Percentiles rank a stretch among this genome's conserved stretches.
These are phyloP conservation scores for Syndactyla subalaris DNA, from an alignment of 2,797 vertebrate species.

Conservation along the genomic window DNA sequence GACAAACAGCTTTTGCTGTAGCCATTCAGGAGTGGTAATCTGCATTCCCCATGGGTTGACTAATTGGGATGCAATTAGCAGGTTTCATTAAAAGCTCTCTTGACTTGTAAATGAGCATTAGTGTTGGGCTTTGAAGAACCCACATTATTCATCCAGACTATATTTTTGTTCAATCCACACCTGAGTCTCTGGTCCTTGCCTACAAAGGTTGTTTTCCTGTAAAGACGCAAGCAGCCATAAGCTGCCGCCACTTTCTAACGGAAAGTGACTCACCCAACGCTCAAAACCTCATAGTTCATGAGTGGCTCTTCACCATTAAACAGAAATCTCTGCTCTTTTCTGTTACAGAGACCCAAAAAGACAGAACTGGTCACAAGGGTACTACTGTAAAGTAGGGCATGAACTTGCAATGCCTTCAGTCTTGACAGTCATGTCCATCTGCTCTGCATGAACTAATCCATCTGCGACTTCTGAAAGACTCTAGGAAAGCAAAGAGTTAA, in stretches of 20 bases:
- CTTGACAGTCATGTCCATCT: rapidly evolving
- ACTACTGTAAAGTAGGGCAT: neutral
- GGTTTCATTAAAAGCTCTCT: slow-evolving; percentile 3
- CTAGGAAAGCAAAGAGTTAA: neutral
- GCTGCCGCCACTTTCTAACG: neutral
- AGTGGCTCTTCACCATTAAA: neutral
- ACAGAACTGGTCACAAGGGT: neutral
- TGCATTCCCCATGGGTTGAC: neutral
- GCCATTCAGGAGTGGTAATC: neutral
- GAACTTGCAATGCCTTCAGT: neutral
- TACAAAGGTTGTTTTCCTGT: neutral
- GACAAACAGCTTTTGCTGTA: neutral
- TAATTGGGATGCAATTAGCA: neutral
- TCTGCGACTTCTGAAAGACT: rapidly evolving
- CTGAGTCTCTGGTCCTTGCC: neutral
- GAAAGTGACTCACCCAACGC: neutral
- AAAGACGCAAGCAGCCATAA: neutral
- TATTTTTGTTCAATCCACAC: neutral
- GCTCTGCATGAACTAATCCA: neutral
- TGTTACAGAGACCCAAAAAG: neutral
- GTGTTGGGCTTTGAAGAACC: neutral
- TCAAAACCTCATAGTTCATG: neutral
- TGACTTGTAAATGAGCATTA: neutral
- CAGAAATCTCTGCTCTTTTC: neutral
- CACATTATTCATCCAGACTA: neutral